A percentile compares a stretch with the other conserved stretches of the same genome.
Evolutionary conservation across 2,888 invertebrate species (phyloP).

Genomic region (Electrophaes corylata): DNA sequence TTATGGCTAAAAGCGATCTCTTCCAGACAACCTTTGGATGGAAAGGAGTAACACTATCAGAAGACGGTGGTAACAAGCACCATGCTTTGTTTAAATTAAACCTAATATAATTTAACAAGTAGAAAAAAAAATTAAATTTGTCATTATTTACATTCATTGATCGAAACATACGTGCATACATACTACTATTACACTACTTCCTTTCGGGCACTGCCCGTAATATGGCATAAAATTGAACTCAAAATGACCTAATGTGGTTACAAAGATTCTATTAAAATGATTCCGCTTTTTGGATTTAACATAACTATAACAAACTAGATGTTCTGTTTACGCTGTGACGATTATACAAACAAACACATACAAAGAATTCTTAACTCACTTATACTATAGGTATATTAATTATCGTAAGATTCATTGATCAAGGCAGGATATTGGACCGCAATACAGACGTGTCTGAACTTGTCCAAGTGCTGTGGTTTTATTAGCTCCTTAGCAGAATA

Average conservation of each 20-base stretch:
- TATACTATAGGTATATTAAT: conserved; percentile 21
- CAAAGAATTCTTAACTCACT: conserved; percentile 37
- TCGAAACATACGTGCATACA: too few species aligned
- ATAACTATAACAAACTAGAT: background rate
- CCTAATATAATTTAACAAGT: too few species aligned
- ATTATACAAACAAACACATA: conserved; percentile 6
- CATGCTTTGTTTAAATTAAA: too few species aligned
- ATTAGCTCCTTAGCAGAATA: background rate
- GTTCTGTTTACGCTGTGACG: background rate
- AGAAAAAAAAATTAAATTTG: too few species aligned
- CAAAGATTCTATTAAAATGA: background rate
- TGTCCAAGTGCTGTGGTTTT: conserved; percentile 17
- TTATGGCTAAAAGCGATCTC: too few species aligned
- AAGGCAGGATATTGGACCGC: conserved; percentile 26
- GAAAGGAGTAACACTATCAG: too few species aligned
- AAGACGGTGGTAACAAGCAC: too few species aligned
- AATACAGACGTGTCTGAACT: conserved; percentile 46
- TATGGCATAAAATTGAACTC: background rate
- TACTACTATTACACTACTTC: too few species aligned
- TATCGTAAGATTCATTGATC: conserved; percentile 18
- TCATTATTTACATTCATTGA: too few species aligned
- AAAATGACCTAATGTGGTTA: background rate
- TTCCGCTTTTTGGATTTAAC: too few species aligned
- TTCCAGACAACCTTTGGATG: too few species aligned
- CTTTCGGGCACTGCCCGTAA: background rate